phyloP scores from a whole-genome alignment of 1,140 invertebrate genomes.

The Eupristina koningsbergeri region DNA sequence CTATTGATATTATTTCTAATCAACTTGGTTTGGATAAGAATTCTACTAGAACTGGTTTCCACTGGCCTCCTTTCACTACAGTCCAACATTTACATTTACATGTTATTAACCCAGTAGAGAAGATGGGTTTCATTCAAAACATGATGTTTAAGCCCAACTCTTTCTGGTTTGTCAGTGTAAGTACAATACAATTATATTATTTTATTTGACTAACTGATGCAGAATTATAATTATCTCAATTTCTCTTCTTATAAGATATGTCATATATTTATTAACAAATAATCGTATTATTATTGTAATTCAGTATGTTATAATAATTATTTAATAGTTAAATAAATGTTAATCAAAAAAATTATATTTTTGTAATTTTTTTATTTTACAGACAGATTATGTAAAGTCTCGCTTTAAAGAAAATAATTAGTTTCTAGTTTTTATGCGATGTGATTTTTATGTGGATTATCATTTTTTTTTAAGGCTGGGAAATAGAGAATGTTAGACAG shows the following conservation, averaged over 20 bases:
- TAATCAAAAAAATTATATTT: neutral
- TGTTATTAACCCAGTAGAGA: slow-evolving; percentile 84
- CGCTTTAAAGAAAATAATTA: slow-evolving; percentile 51
- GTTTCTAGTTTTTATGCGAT: neutral
- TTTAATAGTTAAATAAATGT: no score
- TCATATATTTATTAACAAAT: neutral
- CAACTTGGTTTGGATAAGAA: slow-evolving; percentile 73
- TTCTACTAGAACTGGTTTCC: slow-evolving; percentile 86
- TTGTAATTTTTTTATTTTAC: slow-evolving; percentile 50
- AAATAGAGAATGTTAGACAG: neutral
- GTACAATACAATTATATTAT: slow-evolving; percentile 58
- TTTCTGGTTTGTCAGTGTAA: slow-evolving; percentile 90
- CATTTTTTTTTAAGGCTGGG: neutral
- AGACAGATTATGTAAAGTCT: slow-evolving; percentile 70
- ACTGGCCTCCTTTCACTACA: slow-evolving; percentile 91
- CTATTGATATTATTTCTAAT: slow-evolving; percentile 74
- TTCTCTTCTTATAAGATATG: neutral
- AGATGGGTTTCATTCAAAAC: slow-evolving; percentile 81
- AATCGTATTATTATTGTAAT: neutral
- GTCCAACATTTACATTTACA: slow-evolving; percentile 91
- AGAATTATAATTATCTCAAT: neutral
- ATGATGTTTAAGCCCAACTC: slow-evolving; percentile 83
- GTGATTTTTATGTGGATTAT: neutral
- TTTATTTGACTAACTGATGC: no score
- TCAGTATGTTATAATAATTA: neutral